Percentiles rank a stretch among this genome's conserved stretches.
Evolutionary conservation across 1,140 invertebrate species (phyloP).

Genomic region (Heliconius eleuchia): DNA sequence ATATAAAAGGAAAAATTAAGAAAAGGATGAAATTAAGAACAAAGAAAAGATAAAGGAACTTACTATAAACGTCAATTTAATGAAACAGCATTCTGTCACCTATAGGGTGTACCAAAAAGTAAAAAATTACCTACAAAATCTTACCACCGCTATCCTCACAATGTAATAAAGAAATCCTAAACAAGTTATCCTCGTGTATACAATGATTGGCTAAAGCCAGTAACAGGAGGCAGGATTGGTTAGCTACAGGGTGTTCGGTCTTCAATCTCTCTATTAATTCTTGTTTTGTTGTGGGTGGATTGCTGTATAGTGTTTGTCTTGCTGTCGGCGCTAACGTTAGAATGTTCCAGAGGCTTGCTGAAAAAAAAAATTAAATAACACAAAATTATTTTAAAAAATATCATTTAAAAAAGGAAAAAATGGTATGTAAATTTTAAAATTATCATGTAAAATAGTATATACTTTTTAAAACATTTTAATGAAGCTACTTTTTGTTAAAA

Average conservation of each 20-base stretch:
- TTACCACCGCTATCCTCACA: conserved; percentile 85
- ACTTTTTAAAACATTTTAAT: too few relatives aligned
- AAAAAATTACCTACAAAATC: neutral
- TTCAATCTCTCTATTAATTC: conserved; percentile 67
- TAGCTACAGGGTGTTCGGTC: conserved; percentile 86
- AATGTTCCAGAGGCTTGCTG: conserved; percentile 91
- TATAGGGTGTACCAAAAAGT: neutral
- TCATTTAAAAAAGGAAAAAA: too few relatives aligned
- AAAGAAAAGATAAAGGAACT: too few relatives aligned
- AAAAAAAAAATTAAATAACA: neutral
- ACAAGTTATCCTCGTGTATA: conserved; percentile 88
- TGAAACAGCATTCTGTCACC: too few relatives aligned
- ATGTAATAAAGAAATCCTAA: conserved; percentile 91
- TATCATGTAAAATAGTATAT: too few relatives aligned
- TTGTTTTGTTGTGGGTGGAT: conserved; percentile 63
- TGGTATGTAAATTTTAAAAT: too few relatives aligned
- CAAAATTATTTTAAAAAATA: too few relatives aligned
- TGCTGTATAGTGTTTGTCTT: conserved; percentile 48
- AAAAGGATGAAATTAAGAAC: too few relatives aligned
- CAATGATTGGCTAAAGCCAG: conserved; percentile 96
- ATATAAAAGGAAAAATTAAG: too few relatives aligned
- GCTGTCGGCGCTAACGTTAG: conserved; percentile 75
- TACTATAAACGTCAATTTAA: too few relatives aligned
- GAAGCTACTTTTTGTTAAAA: too few relatives aligned
- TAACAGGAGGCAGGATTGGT: conserved; percentile 93